These are phyloP conservation scores for Oithona nana DNA, from an alignment of 2,888 invertebrate species.

Conservation along the genomic window DNA sequence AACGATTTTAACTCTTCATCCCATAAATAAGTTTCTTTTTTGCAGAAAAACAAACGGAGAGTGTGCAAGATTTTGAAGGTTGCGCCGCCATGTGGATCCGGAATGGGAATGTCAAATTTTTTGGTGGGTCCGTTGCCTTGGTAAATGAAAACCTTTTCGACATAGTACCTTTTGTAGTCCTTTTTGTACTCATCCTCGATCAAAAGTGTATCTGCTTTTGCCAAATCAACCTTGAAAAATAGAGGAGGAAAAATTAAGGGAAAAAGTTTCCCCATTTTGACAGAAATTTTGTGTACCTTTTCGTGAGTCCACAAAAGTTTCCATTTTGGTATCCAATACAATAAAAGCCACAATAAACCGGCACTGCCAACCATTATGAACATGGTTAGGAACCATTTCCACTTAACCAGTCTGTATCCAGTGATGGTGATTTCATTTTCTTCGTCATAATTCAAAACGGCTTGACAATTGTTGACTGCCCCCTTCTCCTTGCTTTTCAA, in stretches of 20 bases:
- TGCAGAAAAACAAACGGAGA: constrained; percentile 23
- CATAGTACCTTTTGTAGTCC: neutral
- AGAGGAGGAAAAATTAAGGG: no score
- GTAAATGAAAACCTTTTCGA: neutral
- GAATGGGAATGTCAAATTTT: neutral
- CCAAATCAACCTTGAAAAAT: neutral
- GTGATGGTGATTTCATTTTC: constrained; percentile 1
- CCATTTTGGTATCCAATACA: neutral
- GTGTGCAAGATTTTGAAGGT: constrained; percentile 10
- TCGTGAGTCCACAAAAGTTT: neutral
- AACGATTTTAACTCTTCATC: constrained; percentile 20
- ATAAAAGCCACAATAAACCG: neutral
- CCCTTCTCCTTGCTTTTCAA: neutral
- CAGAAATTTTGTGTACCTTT: no score
- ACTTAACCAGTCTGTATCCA: neutral
- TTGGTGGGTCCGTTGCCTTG: neutral
- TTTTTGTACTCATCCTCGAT: neutral
- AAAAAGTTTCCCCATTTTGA: no score
- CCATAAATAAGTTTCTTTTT: constrained; percentile 24
- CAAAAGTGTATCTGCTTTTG: neutral
- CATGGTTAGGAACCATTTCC: neutral
- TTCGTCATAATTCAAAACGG: neutral
- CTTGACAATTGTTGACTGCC: no score
- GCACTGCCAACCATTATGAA: neutral
- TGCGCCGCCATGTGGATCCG: neutral